Conservation (phyloP, 2,797 vertebrate species). For the Argya squamiceps region DNA sequence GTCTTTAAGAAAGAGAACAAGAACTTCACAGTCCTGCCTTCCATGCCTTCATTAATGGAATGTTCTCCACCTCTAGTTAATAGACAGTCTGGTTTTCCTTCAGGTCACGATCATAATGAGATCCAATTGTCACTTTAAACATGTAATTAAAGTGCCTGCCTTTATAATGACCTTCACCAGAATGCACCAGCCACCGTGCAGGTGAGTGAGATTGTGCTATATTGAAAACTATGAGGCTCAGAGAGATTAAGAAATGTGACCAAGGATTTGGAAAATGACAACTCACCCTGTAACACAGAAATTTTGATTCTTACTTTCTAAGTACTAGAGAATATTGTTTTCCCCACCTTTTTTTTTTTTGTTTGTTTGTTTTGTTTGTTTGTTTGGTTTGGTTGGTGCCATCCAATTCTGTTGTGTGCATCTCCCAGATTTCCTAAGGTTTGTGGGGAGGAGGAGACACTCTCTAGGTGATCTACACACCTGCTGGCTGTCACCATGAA, state of each 20-base stretch:
- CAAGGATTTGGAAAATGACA: neutral
- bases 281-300: neutral
- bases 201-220: neutral
- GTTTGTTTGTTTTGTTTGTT: neutral
- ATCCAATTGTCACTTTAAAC: neutral
- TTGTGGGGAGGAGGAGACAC: neutral
- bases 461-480: neutral
- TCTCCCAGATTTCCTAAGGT: neutral
- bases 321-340: neutral
- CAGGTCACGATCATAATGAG: neutral
- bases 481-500: neutral
- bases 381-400: neutral
- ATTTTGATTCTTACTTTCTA: neutral
- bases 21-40: neutral
- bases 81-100: neutral
- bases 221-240: neutral
- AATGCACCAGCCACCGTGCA: neutral
- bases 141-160: neutral
- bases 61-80: neutral
- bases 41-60: neutral
- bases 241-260: neutral
- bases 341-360: neutral
- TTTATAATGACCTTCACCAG: neutral
- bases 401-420: rapidly evolving
- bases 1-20: neutral